Evolutionary conservation across 2,888 invertebrate species (phyloP).

Genomic region (Oegoconia quadripuncta): DNA sequence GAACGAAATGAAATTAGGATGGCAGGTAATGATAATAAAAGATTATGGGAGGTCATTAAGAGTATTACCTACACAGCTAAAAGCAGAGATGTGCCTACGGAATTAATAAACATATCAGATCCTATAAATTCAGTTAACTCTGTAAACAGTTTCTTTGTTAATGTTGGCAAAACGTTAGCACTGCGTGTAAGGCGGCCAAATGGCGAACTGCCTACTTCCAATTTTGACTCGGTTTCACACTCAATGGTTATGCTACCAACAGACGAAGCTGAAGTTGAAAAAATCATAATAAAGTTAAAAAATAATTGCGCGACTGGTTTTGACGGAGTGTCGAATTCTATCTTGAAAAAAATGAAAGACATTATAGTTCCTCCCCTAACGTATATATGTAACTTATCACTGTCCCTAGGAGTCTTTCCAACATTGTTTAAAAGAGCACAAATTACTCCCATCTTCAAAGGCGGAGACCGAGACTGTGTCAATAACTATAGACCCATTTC

Average conservation of each 20-base stretch:
- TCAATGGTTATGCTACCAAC: too few species aligned
- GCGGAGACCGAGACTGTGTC: slow-evolving; percentile 8
- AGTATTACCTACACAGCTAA: too few species aligned
- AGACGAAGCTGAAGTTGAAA: too few species aligned
- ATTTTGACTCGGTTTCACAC: too few species aligned
- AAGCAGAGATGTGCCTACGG: too few species aligned
- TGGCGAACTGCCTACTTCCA: too few species aligned
- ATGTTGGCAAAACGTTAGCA: too few species aligned
- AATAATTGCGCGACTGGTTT: slow-evolving; percentile 10
- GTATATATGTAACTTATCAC: slow-evolving; percentile 5
- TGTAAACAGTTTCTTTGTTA: too few species aligned
- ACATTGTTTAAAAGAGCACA: slow-evolving; percentile 7
- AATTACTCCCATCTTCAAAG: slow-evolving; percentile 10
- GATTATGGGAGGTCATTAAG: background rate
- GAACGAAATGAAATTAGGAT: slow-evolving; percentile 6
- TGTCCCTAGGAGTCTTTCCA: slow-evolving; percentile 10
- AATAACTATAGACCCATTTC: slow-evolving; percentile 15
- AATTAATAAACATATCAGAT: too few species aligned
- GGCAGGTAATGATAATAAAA: background rate
- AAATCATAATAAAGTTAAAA: too few species aligned
- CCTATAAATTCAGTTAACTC: too few species aligned
- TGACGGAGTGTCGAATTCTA: slow-evolving; percentile 8
- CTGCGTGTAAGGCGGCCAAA: too few species aligned
- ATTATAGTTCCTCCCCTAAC: slow-evolving; percentile 2
- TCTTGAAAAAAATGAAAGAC: slow-evolving; percentile 9